Conservation (phyloP, 2,113 vertebrate genomes). For the Solea senegalensis region DNA sequence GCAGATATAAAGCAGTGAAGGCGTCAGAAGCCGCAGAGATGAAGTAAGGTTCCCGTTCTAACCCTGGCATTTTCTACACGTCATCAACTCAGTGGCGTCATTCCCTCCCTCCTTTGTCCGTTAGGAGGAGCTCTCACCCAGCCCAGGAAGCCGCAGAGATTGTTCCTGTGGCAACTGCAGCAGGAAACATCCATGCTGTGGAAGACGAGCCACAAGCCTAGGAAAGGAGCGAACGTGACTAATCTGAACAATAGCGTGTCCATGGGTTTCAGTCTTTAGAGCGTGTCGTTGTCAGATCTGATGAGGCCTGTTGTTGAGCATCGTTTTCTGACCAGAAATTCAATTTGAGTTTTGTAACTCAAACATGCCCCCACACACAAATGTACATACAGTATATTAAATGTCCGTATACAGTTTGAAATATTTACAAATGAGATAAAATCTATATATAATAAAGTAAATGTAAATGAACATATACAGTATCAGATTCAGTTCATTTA, state of each 20-base stretch:
- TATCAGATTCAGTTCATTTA: too few species aligned
- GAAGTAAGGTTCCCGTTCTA: constrained; percentile 51
- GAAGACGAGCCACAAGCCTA: constrained; percentile 33
- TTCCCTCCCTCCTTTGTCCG: constrained; percentile 23
- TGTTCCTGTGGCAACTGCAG: constrained; percentile 43
- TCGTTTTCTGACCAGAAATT: not conserved
- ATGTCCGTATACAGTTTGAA: too few species aligned
- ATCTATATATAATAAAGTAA: too few species aligned
- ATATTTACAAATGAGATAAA: too few species aligned
- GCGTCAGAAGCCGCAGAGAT: constrained; percentile 45
- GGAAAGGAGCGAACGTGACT: constrained; percentile 21
- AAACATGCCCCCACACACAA: too few species aligned
- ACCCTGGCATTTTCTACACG: not conserved
- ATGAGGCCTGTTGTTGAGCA: constrained; percentile 3
- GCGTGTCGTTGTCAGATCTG: constrained; percentile 2
- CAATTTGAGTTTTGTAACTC: not conserved
- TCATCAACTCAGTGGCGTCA: not conserved
- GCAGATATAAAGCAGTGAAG: constrained; percentile 55
- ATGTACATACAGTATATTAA: too few species aligned
- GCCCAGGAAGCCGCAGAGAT: constrained; percentile 14
- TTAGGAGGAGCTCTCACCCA: constrained; percentile 49
- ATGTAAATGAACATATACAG: too few species aligned
- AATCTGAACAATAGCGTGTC: constrained; percentile 13
- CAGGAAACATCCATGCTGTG: constrained; percentile 22
- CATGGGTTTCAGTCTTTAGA: not conserved